Conservation (phyloP, 2,888 invertebrate genomes). For the Lathronympha strigana region DNA sequence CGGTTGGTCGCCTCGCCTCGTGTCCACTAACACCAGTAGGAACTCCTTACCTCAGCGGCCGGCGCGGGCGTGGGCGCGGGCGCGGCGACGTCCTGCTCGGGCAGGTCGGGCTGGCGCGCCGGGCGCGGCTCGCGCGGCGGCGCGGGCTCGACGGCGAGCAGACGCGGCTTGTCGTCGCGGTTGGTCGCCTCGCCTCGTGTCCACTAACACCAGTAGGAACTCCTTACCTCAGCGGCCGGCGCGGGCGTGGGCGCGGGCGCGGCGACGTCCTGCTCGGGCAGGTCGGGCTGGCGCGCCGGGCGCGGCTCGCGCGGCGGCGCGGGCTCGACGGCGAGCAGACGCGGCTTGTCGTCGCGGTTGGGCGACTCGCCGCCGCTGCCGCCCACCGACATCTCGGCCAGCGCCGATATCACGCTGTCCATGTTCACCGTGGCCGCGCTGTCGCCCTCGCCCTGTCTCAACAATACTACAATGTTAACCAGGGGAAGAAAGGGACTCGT, state of each 20-base stretch:
- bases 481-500: no score
- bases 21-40: no score
- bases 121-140: not conserved
- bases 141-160: constrained; percentile 59
- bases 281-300: no score
- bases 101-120: no score
- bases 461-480: no score
- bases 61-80: no score
- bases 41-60: not conserved
- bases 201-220: no score
- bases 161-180: constrained; percentile 59
- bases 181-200: not conserved
- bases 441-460: constrained; percentile 73
- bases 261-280: not conserved
- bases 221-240: not conserved
- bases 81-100: no score
- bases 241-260: not conserved
- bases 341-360: constrained; percentile 58
- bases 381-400: constrained; percentile 71
- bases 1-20: constrained; percentile 14
- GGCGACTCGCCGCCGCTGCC: constrained; percentile 57
- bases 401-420: constrained; percentile 68
- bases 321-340: constrained; percentile 61
- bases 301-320: constrained; percentile 25
- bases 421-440: constrained; percentile 56